Evolutionary conservation across 2,113 vertebrate genomes (phyloP).

Genomic region (Thamnophis sirtalis): DNA sequence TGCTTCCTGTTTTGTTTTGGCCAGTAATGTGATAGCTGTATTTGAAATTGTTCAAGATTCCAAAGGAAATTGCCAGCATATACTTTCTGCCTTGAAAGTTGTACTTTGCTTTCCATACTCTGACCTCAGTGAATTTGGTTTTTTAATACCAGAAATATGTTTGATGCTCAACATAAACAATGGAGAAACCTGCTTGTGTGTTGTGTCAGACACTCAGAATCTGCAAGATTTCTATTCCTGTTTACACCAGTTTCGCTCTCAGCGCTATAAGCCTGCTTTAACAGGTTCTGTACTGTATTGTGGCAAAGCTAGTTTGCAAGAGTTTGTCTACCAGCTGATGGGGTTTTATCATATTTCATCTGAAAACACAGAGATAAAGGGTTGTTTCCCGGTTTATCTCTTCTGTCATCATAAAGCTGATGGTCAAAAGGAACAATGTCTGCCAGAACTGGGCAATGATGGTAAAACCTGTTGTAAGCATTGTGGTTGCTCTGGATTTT

Average conservation of each 20-base stretch:
- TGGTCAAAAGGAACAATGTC: conserved; percentile 32
- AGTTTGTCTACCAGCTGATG: conserved; percentile 80
- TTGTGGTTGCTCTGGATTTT: conserved; percentile 62
- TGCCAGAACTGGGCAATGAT: conserved; percentile 31
- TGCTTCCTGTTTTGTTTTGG: conserved; percentile 83
- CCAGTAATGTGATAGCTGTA: conserved; percentile 70
- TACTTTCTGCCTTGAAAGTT: conserved; percentile 74
- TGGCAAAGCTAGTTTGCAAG: conserved; percentile 65
- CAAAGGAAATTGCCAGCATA: conserved; percentile 62
- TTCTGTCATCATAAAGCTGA: conserved; percentile 64
- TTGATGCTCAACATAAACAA: conserved; percentile 73
- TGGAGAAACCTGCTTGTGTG: conserved; percentile 66
- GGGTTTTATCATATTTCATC: conserved; percentile 84
- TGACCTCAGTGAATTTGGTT: conserved; percentile 73
- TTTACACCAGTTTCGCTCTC: conserved; percentile 52
- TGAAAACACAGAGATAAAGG: conserved; percentile 72
- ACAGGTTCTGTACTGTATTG: conserved; percentile 53
- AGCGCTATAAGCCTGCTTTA: conserved; percentile 58
- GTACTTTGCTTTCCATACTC: conserved; percentile 72
- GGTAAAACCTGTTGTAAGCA: conserved; percentile 60
- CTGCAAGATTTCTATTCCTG: conserved; percentile 75
- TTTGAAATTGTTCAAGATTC: conserved; percentile 72
- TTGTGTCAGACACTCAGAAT: conserved; percentile 78
- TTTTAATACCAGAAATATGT: conserved; percentile 81
- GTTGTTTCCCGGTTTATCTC: conserved; percentile 80